Conservation (phyloP, 2,888 invertebrate species). For the Drosophila quasianomalipes region DNA sequence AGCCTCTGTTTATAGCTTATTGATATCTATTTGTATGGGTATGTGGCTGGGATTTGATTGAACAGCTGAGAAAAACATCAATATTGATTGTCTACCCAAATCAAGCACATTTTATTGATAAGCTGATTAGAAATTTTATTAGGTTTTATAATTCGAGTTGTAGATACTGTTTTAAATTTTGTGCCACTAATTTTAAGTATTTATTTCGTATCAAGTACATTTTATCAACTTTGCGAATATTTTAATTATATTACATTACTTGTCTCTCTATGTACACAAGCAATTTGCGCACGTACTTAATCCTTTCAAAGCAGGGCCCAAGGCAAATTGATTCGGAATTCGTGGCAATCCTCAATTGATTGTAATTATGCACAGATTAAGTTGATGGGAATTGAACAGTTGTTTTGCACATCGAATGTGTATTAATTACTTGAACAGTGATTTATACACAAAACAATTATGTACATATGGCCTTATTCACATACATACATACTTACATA, state of each 20-base stretch:
- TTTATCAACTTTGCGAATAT: not conserved
- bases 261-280: conserved; percentile 4
- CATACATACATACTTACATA: not conserved
- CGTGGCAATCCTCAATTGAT: conserved; percentile 55
- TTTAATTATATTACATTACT: not conserved
- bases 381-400: conserved; percentile 65
- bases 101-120: not conserved
- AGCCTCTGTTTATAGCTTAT: conserved; percentile 83
- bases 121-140: not conserved
- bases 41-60: not conserved
- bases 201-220: not conserved
- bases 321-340: conserved; percentile 66
- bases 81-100: not conserved
- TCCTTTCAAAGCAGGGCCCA: conserved; percentile 48
- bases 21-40: not conserved
- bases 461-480: not conserved
- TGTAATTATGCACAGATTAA: conserved; percentile 65
- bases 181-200: not conserved
- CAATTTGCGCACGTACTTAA: conserved; percentile 48
- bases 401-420: conserved; percentile 39
- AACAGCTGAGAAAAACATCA: not conserved
- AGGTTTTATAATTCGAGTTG: not conserved
- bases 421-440: conserved; percentile 20
- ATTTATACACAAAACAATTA: not conserved
- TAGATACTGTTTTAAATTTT: not conserved